A percentile compares a stretch with the other conserved stretches of the same genome.
phyloP scores from a whole-genome alignment of 2,888 invertebrate species.

The Troilus luridus region DNA sequence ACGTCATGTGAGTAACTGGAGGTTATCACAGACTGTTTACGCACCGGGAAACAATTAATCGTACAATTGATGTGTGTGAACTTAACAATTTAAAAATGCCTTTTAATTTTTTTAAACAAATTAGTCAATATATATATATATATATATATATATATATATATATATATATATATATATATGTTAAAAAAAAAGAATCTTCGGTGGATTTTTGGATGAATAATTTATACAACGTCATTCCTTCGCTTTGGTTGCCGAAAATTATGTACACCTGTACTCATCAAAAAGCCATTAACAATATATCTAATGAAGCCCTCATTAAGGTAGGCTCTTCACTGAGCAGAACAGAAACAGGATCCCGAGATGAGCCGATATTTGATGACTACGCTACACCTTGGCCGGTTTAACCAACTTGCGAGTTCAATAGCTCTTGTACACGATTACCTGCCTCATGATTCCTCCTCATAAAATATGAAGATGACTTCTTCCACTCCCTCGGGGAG shows the following conservation, averaged over 20 bases:
- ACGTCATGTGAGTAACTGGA: too few relatives aligned
- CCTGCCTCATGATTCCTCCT: neutral
- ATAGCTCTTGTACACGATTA: neutral
- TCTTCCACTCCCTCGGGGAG: constrained; percentile 15
- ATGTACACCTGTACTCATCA: neutral
- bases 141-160: too few relatives aligned
- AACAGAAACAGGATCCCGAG: neutral
- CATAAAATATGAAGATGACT: neutral
- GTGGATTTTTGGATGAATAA: too few relatives aligned
- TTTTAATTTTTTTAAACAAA: too few relatives aligned
- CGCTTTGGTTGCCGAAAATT: neutral
- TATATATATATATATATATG: too few relatives aligned
- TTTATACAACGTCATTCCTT: too few relatives aligned
- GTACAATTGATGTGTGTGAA: too few relatives aligned
- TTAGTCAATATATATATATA: neutral
- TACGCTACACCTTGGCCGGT: neutral
- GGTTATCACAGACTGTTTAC: too few relatives aligned
- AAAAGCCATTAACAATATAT: neutral
- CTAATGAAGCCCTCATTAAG: neutral
- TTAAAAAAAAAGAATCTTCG: too few relatives aligned
- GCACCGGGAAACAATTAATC: too few relatives aligned
- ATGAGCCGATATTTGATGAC: neutral
- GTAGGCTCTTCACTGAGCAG: neutral
- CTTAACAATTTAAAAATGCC: too few relatives aligned
- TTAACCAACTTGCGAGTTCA: too few relatives aligned